Conservation (phyloP, 2,888 invertebrate genomes). For the Synanthedon tipuliformis region DNA sequence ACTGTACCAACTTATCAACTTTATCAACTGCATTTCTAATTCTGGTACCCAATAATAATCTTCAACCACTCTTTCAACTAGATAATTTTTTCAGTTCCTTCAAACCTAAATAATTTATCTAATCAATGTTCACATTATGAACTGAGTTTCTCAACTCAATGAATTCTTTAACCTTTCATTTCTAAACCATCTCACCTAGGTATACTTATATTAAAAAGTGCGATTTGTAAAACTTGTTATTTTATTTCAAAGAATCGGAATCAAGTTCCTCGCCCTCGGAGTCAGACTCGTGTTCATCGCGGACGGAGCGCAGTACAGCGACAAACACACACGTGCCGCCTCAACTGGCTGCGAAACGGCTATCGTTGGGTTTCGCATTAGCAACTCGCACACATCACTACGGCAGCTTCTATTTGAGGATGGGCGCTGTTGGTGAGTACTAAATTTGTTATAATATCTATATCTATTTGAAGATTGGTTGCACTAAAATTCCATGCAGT, state of each 20-base stretch:
- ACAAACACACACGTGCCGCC: slow-evolving; percentile 45
- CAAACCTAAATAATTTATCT: too few species aligned
- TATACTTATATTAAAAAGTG: not conserved
- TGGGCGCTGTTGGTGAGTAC: slow-evolving; percentile 88
- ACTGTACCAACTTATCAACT: too few species aligned
- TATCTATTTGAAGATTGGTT: too few species aligned
- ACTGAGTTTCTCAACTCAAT: too few species aligned
- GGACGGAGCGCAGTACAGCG: slow-evolving; percentile 70
- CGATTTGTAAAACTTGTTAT: not conserved
- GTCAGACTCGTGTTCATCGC: slow-evolving; percentile 63
- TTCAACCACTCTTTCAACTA: too few species aligned
- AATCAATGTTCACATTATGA: too few species aligned
- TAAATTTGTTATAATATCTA: not conserved
- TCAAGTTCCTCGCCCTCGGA: slow-evolving; percentile 55
- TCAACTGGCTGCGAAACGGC: slow-evolving; percentile 47
- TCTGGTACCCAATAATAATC: too few species aligned
- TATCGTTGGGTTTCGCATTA: slow-evolving; percentile 64
- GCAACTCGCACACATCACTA: slow-evolving; percentile 79
- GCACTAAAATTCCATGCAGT: too few species aligned
- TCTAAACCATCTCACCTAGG: not conserved
- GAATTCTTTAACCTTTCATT: too few species aligned
- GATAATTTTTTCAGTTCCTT: too few species aligned
- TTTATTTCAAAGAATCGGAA: slow-evolving; percentile 38
- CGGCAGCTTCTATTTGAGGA: slow-evolving; percentile 91
- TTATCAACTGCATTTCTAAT: too few species aligned